These are phyloP conservation scores for Austrolebias charrua DNA, from an alignment of 2,797 vertebrate genomes.

Conservation along the genomic window DNA sequence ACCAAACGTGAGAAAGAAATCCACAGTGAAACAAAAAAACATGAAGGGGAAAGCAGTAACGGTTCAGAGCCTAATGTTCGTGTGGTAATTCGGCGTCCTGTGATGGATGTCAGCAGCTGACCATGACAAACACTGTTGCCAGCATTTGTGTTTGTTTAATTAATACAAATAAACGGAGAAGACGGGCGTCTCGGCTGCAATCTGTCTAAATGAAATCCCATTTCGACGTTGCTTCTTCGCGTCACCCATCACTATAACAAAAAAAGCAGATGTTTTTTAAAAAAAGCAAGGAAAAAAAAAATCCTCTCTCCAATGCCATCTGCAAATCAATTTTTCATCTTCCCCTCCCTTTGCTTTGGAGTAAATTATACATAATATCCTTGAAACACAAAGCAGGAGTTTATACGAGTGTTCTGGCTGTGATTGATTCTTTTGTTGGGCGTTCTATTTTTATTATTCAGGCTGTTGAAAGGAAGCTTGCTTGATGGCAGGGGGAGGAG, in stretches of 20 bases:
- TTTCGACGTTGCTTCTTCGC: constrained; percentile 24
- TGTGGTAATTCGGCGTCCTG: constrained; percentile 18
- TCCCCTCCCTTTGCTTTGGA: constrained; percentile 42
- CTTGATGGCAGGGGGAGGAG: neutral
- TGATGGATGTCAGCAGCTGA: constrained; percentile 36
- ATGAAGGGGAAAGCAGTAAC: neutral
- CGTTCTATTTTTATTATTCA: constrained; percentile 47
- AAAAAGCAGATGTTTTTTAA: constrained; percentile 50
- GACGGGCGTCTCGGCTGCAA: constrained; percentile 35
- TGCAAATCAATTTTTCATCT: constrained; percentile 66
- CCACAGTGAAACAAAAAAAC: neutral
- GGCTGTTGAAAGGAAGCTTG: constrained; percentile 36
- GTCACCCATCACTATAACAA: constrained; percentile 36
- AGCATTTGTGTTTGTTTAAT: constrained; percentile 45
- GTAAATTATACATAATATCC: constrained; percentile 72
- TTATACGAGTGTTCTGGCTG: constrained; percentile 51
- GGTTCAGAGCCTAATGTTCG: neutral
- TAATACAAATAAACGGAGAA: constrained; percentile 37
- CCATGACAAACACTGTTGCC: constrained; percentile 9
- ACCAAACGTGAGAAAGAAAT: constrained; percentile 9
- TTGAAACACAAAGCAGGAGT: constrained; percentile 62
- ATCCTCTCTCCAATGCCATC: constrained; percentile 20
- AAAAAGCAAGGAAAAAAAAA: constrained; percentile 27
- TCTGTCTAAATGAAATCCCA: constrained; percentile 60
- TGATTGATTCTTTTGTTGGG: constrained; percentile 47